Conservation (phyloP, 2,113 vertebrate genomes). For the Andinoacara biseriatus region DNA sequence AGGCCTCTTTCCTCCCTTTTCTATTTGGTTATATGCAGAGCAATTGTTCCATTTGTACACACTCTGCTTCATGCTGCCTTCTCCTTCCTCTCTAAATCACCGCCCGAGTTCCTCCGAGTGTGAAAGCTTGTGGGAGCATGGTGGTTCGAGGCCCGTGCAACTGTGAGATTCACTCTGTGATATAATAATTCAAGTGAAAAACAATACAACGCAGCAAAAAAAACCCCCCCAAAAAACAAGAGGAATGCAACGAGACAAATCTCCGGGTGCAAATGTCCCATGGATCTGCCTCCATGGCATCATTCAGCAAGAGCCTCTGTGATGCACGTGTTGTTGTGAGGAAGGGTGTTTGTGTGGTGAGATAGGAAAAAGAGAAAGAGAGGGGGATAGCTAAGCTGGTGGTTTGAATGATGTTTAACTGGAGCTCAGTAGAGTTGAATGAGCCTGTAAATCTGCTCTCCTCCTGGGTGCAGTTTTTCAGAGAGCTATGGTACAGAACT, state of each 20-base stretch:
- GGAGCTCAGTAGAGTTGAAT: conserved; percentile 66
- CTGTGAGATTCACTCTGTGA: conserved; percentile 14
- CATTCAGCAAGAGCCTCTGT: not conserved
- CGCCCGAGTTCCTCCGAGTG: not conserved
- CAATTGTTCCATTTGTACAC: conserved; percentile 17
- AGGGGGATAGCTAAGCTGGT: conserved; percentile 42
- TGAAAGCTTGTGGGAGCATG: not conserved
- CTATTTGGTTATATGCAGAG: conserved; percentile 9
- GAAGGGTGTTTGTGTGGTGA: conserved; percentile 6
- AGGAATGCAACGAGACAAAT: conserved; percentile 30
- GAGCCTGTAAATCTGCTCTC: conserved; percentile 70
- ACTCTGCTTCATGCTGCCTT: not conserved
- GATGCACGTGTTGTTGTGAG: not conserved
- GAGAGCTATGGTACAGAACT: conserved; percentile 42
- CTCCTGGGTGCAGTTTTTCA: conserved; percentile 67
- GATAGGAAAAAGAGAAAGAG: conserved; percentile 10
- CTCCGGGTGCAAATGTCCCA: conserved; percentile 26
- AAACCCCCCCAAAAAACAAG: not conserved
- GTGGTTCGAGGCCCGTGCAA: not conserved
- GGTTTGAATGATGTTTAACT: conserved; percentile 69
- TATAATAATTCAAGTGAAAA: conserved; percentile 34
- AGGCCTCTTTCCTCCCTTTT: conserved; percentile 20
- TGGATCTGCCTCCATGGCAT: conserved; percentile 22
- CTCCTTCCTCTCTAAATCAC: not conserved
- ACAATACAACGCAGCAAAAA: not conserved